Percentiles rank a stretch among this genome's conserved stretches.
phyloP scores from a whole-genome alignment of 2,888 invertebrate genomes.

The Erebia palarica region DNA sequence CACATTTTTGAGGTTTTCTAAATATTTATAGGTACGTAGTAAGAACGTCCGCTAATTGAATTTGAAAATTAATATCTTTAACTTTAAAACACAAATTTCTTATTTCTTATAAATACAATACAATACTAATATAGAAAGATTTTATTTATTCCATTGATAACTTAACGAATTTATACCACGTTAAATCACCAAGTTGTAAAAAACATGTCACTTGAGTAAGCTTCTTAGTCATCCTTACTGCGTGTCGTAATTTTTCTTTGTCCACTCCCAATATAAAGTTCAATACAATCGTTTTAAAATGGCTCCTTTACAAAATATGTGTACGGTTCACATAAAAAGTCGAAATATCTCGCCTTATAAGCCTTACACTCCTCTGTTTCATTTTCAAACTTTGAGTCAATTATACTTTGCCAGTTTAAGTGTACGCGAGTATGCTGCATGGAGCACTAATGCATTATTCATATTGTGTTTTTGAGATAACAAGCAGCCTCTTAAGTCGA shows the following conservation, averaged over 20 bases:
- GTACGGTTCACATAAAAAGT: conserved; percentile 61
- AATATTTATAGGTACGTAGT: not conserved
- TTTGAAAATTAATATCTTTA: not conserved
- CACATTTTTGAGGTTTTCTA: not conserved
- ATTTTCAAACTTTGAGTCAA: conserved; percentile 80
- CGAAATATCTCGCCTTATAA: conserved; percentile 47
- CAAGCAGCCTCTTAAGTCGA: conserved; percentile 77
- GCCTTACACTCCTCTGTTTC: conserved; percentile 53
- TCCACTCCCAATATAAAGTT: conserved; percentile 36
- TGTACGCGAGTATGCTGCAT: conserved; percentile 65
- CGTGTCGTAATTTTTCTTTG: conserved; percentile 20
- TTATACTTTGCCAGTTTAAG: conserved; percentile 80
- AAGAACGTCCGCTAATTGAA: not conserved
- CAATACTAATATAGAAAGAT: no score
- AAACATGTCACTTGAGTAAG: conserved; percentile 1
- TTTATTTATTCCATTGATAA: not conserved
- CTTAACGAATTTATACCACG: not conserved
- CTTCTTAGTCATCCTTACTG: conserved; percentile 16
- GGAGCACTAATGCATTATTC: conserved; percentile 79
- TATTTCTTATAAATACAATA: not conserved
- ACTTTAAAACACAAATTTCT: not conserved
- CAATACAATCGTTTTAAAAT: conserved; percentile 61
- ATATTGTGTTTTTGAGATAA: conserved; percentile 82
- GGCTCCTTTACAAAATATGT: conserved; percentile 52
- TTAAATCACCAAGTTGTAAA: conserved; percentile 4